Conservation (phyloP, 2,113 vertebrate species). For the Leucopternis melanops region DNA sequence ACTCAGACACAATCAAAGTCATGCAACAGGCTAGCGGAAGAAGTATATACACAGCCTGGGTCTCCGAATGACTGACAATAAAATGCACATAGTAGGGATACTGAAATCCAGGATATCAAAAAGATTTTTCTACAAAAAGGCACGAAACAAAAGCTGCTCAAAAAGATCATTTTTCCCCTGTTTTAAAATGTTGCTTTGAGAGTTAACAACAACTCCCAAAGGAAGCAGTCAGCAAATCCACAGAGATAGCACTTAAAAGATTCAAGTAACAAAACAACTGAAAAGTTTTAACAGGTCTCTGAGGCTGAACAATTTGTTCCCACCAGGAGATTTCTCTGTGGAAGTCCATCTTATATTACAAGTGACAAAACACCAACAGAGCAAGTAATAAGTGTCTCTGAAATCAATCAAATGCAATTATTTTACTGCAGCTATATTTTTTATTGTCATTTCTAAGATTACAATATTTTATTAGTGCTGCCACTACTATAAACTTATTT, state of each 20-base stretch:
- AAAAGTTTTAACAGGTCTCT: conserved; percentile 29
- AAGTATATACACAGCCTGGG: too few species aligned
- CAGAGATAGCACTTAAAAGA: background rate
- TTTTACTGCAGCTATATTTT: conserved; percentile 25
- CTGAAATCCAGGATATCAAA: background rate
- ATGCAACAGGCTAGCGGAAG: background rate
- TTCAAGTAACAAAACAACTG: background rate
- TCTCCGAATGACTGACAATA: background rate
- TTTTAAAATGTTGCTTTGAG: background rate
- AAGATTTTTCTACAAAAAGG: background rate
- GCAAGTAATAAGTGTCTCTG: conserved; percentile 28
- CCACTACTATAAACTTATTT: background rate
- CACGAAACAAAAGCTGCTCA: background rate
- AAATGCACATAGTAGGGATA: background rate
- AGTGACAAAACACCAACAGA: conserved; percentile 38
- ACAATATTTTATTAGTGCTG: conserved; percentile 35
- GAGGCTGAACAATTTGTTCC: conserved; percentile 29
- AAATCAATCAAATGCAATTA: conserved; percentile 57
- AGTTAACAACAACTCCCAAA: background rate
- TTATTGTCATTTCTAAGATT: background rate
- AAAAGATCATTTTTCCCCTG: background rate
- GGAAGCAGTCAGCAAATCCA: background rate
- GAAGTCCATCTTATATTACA: conserved; percentile 12
- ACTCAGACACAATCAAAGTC: background rate
- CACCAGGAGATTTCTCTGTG: conserved; percentile 28